Evolutionary conservation across 2,888 invertebrate genomes (phyloP).

Genomic region (Parnassius glacialis): DNA sequence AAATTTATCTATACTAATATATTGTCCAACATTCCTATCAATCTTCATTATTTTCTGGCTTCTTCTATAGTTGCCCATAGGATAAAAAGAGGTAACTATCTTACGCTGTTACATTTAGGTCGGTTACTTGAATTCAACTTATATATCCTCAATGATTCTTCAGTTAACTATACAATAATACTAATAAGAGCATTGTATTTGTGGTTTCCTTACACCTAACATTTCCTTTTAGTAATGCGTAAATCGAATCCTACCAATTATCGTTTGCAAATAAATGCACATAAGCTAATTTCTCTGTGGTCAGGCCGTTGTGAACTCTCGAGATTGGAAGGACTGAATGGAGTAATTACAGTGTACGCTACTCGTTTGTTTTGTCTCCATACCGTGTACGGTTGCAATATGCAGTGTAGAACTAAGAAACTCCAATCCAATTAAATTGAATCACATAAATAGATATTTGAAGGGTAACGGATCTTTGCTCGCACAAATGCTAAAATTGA

Average conservation of each 20-base stretch:
- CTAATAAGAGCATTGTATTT: background rate
- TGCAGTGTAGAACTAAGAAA: conserved; percentile 1
- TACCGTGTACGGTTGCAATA: conserved; percentile 24
- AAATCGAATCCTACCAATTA: conserved; percentile 21
- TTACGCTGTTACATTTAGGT: too few relatives aligned
- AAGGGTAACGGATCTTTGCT: background rate
- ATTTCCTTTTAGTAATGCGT: conserved; percentile 1
- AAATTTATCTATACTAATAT: too few relatives aligned
- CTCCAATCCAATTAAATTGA: conserved; percentile 15
- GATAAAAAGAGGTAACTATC: too few relatives aligned
- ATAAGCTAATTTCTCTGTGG: conserved; percentile 23
- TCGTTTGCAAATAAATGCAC: conserved; percentile 19
- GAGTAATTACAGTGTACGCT: conserved; percentile 29
- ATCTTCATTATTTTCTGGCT: too few relatives aligned
- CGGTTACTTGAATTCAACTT: too few relatives aligned
- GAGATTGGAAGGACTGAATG: conserved; percentile 29
- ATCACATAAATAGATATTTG: conserved; percentile 4
- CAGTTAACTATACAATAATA: too few relatives aligned
- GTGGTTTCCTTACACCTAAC: conserved; percentile 6
- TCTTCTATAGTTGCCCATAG: too few relatives aligned
- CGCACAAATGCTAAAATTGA: background rate
- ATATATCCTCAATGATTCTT: too few relatives aligned
- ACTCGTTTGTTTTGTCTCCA: conserved; percentile 32
- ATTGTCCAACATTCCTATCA: too few relatives aligned
- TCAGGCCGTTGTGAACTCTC: conserved; percentile 1